phyloP scores from a whole-genome alignment of 2,888 invertebrate genomes.

The Acrobasis repandana region DNA sequence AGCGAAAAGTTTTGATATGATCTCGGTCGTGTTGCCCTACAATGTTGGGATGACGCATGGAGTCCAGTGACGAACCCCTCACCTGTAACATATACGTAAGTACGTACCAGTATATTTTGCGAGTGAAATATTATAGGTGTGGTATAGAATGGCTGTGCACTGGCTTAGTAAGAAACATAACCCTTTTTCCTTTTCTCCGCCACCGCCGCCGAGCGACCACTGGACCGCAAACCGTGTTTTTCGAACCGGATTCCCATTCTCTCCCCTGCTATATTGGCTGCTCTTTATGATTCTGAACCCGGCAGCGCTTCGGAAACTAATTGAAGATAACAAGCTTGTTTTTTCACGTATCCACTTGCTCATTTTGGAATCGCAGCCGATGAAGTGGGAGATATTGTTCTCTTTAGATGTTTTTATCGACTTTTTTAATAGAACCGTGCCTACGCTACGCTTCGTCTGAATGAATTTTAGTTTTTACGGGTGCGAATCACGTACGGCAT shows the following conservation, averaged over 20 bases:
- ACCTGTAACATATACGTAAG: neutral
- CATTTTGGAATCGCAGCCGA: constrained; percentile 57
- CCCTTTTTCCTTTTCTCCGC: constrained; percentile 51
- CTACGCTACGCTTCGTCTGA: constrained; percentile 37
- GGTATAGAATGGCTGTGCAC: constrained; percentile 41
- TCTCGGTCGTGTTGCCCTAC: constrained; percentile 14
- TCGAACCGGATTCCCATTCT: constrained; percentile 59
- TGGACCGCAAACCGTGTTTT: constrained; percentile 52
- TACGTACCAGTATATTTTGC: constrained; percentile 7
- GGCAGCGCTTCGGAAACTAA: constrained; percentile 67
- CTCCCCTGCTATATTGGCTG: constrained; percentile 54
- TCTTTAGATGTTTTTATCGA: constrained; percentile 49
- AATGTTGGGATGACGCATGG: constrained; percentile 26
- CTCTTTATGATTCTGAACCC: constrained; percentile 64
- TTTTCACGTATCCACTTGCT: constrained; percentile 60
- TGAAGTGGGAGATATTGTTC: constrained; percentile 60
- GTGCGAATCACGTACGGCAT: constrained; percentile 39
- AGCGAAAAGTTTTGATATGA: constrained; percentile 12
- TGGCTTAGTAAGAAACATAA: constrained; percentile 46
- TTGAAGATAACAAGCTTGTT: constrained; percentile 75
- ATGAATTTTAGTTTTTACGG: constrained; percentile 40
- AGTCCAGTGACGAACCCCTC: constrained; percentile 17
- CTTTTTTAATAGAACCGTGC: constrained; percentile 42
- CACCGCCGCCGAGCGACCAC: constrained; percentile 36
- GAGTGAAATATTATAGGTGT: constrained; percentile 31